Base-by-base conservation (phyloP, 2,888 invertebrate species). In the Ophonus ardosiacus region DNA sequence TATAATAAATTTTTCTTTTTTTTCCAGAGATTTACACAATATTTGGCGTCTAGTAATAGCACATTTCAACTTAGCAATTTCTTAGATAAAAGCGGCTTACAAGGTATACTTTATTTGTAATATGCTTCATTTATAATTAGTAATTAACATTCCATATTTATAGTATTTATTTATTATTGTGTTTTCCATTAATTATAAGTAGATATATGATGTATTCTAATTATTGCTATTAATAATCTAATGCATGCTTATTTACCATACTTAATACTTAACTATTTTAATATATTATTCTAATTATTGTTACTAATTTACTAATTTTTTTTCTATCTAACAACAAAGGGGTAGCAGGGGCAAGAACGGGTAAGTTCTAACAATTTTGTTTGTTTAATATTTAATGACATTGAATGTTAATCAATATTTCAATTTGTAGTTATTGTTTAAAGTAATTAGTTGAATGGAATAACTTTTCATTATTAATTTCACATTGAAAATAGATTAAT, bases 11-110 rank as follows among this genome's bases (percentile, higher is more conserved):
- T 63, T 21, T 17, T 63, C 8, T 17, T 63, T 51, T 71, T 88
- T 90, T 95, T 95, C 79, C 95, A 99, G 99, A 96, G 99, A 92
- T 99, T 99, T 92, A 99, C 99, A 92, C 99, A 99, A 93, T 99
- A 99, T 93, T 94, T 99, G 93, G 99, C 99, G 86, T 99, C 99
- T 89, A 99, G 98, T 93, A 99, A 99, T 94, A 98, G 99, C 91
- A 98, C 98, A 90, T 99, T 99, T 94, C 98, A 99, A 93, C 95
- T 99, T 90, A 97, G 96, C 92, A 97, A 96, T 94, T 99, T 99
- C 93, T 94, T 98, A 92, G 99, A 99, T 92, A 99, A 99, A 93
- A 96, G 97, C 90, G 98, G 98, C 90, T 97, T 98, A 84, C 98
- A 99, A 96, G 99, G 99, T 98, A 94, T 94, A 85, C 85, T 86